Evolutionary conservation across 2,888 invertebrate genomes (phyloP), one percentile per base, ranked within the genome.

Genomic region (Scaptomyza caliginosa): DNA sequence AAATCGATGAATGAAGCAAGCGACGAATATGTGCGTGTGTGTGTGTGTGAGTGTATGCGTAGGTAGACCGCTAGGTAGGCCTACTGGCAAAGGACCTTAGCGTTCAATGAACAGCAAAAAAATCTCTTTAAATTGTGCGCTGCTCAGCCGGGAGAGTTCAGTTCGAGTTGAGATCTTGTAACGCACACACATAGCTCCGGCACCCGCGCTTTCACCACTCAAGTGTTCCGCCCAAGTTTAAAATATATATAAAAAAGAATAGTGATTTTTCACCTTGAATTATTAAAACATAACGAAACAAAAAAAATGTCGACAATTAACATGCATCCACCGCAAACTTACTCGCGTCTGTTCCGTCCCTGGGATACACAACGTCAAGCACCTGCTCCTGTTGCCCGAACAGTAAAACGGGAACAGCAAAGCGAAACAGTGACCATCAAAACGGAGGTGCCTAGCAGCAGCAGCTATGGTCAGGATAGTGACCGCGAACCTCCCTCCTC

Each of bases 261-360:
- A 42, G 60, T 64, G 40, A 64, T 48, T 55, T 43, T 32, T 39
- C 21, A 10, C 48, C 21, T 13, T 21, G n/a, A 28, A 28, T 28
- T 45, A 36, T 45, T 13, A 7, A 13, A 50, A n/a, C 17, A 26
- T 30, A 39, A 50, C 16, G 13, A 7, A 42, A 28, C 42, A 46
- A 66, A 57, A 66, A 57, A 16, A 69, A 90, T 91, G 90, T 87
- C 91, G 59, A 78, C 85, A 30, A 73, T 90, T 54, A 89, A 89
- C 65, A 74, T 88, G 67, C 86, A 89, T 65, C 90, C 91, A 40
- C 91, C 92, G 51, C 91, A 92, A 89, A 92, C 91, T 67, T 92
- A 91, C 69, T 93, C 93, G 39, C 92, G 93, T 79, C 91, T 94
- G 17, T 94, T 94, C 82, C 92, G 94, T 76, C 94, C 94, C 57